Evolutionary conservation across 2,113 vertebrate genomes (phyloP), one percentile per base, ranked within the genome.

Genomic region (Takifugu bimaculatus): DNA sequence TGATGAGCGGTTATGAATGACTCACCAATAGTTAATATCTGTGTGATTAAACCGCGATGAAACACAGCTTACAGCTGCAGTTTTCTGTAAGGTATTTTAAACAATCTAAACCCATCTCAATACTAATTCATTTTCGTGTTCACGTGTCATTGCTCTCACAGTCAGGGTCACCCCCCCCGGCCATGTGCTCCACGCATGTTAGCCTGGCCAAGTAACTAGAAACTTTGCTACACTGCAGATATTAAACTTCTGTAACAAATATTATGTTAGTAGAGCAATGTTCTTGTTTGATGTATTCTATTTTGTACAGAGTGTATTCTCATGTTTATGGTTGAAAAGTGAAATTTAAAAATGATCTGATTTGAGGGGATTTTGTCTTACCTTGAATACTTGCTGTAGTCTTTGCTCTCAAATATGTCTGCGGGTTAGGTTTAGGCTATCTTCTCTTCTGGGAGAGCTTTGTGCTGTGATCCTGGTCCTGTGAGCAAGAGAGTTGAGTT

Each of bases 171-270:
- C 74, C 77, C 76, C 73, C 29, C 77, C 76, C 73, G 60, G 74
- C 83, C 87, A 88, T 81, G 86, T 90, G 89, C 81, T 88, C 57
- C 53, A 26, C 52, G 14, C 53, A 43, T 42, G 13, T 56, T 50
- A 28, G 28, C 42, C 13, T 49, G n/a, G 53, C 44, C 45, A 25
- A 28, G 28, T 39, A 39, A 9, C 35, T 39, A 39, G 35, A 39
- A 39, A 7, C 35, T 10, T 39, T 39, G 35, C 35, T 39, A 35
- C 35, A 39, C 9, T 39, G 11, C 7, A 39, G 0, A 47, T 14
- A 49, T 43, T 6, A 57, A 52, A 61, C 35, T 39, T 39, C 35
- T 55, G 53, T 2, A 47, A 47, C 14, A 64, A 32, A 39, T 10
- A 39, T 39, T 39, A 39, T 39, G 2, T 39, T 39, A 39, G 35